Conservation (phyloP, 2,113 vertebrate species). For the Sylvietta virens region DNA sequence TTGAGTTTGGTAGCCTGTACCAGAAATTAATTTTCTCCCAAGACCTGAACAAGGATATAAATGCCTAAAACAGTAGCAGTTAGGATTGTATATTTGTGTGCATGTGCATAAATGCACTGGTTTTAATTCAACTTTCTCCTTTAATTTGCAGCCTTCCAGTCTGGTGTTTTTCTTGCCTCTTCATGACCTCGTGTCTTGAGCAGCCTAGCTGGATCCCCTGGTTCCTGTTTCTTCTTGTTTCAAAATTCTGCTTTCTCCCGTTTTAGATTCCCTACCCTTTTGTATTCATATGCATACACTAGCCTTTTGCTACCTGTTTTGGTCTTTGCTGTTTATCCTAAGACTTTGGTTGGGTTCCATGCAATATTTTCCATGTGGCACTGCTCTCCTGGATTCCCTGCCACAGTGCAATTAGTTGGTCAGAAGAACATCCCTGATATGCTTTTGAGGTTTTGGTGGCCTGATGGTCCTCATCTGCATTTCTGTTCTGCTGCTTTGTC, state of each 20-base stretch:
- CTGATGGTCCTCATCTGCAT: rapidly evolving
- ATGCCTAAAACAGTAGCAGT: background rate
- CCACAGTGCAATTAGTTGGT: background rate
- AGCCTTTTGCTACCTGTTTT: background rate
- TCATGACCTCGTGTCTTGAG: conserved; percentile 57
- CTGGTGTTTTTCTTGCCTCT: conserved; percentile 63
- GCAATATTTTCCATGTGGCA: background rate
- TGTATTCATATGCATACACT: background rate
- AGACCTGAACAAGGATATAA: background rate
- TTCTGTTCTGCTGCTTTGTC: background rate
- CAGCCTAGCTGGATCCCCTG: conserved; percentile 59
- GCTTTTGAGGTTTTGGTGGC: background rate
- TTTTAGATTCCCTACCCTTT: background rate
- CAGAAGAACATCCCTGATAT: background rate
- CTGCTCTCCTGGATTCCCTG: background rate
- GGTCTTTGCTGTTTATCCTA: background rate
- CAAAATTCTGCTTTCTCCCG: background rate
- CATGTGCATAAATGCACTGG: background rate
- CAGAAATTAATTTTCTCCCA: background rate
- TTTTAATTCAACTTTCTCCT: conserved; percentile 64
- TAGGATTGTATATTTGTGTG: background rate
- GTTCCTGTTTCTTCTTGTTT: conserved; percentile 58
- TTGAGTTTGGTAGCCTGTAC: background rate
- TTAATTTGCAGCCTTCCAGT: conserved; percentile 63
- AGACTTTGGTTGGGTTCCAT: background rate